Percentiles rank a stretch among this genome's conserved stretches.
Conservation (phyloP, 1,140 invertebrate species). For the Branchinecta lindahli region DNA sequence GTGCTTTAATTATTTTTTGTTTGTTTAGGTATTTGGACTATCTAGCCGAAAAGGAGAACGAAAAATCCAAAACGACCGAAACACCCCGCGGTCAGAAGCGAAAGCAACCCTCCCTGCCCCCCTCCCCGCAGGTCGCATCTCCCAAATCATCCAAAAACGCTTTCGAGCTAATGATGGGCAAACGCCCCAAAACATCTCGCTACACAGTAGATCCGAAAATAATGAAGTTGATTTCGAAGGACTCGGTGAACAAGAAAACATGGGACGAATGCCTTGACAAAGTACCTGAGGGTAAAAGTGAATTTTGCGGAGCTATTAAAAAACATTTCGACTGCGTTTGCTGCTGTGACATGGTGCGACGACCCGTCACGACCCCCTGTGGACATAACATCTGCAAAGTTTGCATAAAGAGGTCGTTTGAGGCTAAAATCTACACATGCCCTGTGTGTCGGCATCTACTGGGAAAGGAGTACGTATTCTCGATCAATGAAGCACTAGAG, state of each 20-base stretch:
- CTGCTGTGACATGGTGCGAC: constrained; percentile 55
- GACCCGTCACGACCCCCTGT: constrained; percentile 57
- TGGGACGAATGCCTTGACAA: constrained; percentile 44
- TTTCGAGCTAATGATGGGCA: constrained; percentile 25
- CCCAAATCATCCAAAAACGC: not conserved
- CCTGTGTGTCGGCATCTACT: constrained; percentile 49
- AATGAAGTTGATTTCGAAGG: constrained; percentile 39
- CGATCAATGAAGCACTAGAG: constrained; percentile 40
- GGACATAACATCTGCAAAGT: constrained; percentile 56
- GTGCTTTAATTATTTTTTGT: too few species aligned
- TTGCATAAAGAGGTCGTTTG: constrained; percentile 52
- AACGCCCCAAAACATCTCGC: not conserved
- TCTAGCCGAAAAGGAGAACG: constrained; percentile 34
- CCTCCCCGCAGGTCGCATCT: not conserved
- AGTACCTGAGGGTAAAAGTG: constrained; percentile 29
- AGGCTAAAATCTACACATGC: constrained; percentile 45
- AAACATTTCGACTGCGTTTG: constrained; percentile 58
- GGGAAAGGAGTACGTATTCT: constrained; percentile 37
- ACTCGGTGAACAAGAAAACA: constrained; percentile 44
- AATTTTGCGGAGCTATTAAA: constrained; percentile 31
- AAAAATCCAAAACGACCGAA: constrained; percentile 31
- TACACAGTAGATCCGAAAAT: constrained; percentile 38
- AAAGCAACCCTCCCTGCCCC: constrained; percentile 23
- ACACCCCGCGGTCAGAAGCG: constrained; percentile 25
- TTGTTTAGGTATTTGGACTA: not conserved